phyloP scores from a whole-genome alignment of 2,797 vertebrate genomes.

The Aulostomus chinensis region DNA sequence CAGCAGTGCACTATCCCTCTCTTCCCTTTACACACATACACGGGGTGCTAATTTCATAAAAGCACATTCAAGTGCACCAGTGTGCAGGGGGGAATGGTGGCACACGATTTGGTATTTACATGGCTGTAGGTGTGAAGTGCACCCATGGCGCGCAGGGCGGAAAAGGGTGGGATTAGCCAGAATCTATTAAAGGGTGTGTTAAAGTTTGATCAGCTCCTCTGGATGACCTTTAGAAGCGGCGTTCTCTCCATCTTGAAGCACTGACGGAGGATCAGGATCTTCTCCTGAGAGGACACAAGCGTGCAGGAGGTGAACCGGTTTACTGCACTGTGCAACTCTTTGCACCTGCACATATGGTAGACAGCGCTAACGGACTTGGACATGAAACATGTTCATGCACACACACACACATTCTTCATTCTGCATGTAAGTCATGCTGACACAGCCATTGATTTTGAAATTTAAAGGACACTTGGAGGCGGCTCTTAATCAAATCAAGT shows the following conservation, averaged over 20 bases:
- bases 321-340: conserved; percentile 7
- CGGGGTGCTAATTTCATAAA: conserved; percentile 35
- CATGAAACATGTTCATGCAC: conserved; percentile 3
- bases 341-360: conserved; percentile 1
- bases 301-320: neutral
- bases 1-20: conserved; percentile 42
- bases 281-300: neutral
- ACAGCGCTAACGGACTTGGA: conserved; percentile 6
- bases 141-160: neutral
- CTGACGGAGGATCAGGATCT: conserved; percentile 12
- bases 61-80: conserved; percentile 23
- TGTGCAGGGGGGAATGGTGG: conserved; percentile 31
- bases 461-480: conserved; percentile 5
- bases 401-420: conserved; percentile 5
- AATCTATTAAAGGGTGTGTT: conserved; percentile 11
- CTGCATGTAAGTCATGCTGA: conserved; percentile 7
- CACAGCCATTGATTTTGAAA: neutral
- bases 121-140: conserved; percentile 1
- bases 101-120: conserved; percentile 21
- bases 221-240: conserved; percentile 17
- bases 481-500: neutral
- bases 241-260: conserved; percentile 3
- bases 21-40: conserved; percentile 32
- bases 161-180: conserved; percentile 2
- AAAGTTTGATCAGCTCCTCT: conserved; percentile 11